These are phyloP conservation scores for Tetraneura akinire DNA, from an alignment of 1,140 invertebrate genomes.

Conservation along the genomic window DNA sequence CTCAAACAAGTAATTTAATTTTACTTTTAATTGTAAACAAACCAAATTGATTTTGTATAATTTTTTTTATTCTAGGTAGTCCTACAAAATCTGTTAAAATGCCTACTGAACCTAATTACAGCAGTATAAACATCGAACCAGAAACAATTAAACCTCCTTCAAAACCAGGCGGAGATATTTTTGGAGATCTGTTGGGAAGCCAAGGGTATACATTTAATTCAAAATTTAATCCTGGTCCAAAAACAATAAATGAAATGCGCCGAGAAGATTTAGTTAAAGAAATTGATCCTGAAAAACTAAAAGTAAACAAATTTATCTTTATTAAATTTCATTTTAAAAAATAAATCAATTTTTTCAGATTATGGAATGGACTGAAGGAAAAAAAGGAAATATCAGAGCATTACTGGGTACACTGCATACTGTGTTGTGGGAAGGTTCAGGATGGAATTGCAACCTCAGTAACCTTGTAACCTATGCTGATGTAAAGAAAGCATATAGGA, in stretches of 20 bases:
- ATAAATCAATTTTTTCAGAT: conserved; percentile 61
- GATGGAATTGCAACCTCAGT: conserved; percentile 94
- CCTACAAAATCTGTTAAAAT: conserved; percentile 59
- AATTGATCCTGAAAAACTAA: conserved; percentile 90
- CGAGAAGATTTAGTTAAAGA: conserved; percentile 82
- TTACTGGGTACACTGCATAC: conserved; percentile 91
- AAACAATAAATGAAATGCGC: conserved; percentile 90
- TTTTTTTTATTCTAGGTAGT: conserved; percentile 53
- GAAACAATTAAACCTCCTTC: conserved; percentile 54
- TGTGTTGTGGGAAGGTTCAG: conserved; percentile 90
- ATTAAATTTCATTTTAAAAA: background rate
- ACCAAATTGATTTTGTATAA: conserved; percentile 21
- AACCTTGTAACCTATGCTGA: conserved; percentile 86
- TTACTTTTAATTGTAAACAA: background rate
- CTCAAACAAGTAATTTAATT: conserved; percentile 51
- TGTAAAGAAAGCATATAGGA: conserved; percentile 94
- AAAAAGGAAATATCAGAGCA: conserved; percentile 94
- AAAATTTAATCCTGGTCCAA: conserved; percentile 76
- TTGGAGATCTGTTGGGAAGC: conserved; percentile 86
- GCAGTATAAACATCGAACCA: conserved; percentile 71
- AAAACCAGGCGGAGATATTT: conserved; percentile 69
- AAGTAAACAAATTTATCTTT: conserved; percentile 62
- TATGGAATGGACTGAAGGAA: conserved; percentile 87
- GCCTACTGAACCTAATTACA: conserved; percentile 61
- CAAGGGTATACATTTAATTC: conserved; percentile 82